Conservation (phyloP, 1,140 invertebrate species). For the Ptiloglossa arizonensis region DNA sequence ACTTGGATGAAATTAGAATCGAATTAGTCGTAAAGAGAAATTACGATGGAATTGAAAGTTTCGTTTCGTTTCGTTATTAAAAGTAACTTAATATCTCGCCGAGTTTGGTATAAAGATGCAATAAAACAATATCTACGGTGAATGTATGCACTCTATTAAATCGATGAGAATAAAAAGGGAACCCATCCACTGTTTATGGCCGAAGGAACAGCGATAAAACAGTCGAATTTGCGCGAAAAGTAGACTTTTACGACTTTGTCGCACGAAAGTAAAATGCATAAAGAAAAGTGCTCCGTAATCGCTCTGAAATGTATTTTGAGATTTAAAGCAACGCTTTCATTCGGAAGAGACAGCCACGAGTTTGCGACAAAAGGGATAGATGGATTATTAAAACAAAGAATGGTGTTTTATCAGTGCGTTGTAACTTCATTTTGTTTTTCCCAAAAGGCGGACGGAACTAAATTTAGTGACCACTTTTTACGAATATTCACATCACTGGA, state of each 20-base stretch:
- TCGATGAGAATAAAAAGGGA: not conserved
- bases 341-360: not conserved
- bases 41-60: no score
- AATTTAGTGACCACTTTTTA: not conserved
- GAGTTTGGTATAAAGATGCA: no score
- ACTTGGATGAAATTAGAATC: no score
- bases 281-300: not conserved
- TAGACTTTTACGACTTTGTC: not conserved
- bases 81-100: no score
- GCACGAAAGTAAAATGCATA: not conserved
- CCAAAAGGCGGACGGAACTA: not conserved
- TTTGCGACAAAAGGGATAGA: not conserved
- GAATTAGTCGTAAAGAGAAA: no score
- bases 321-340: slow-evolving; percentile 4
- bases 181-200: not conserved
- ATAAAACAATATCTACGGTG: no score
- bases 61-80: no score
- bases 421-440: not conserved
- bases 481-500: slow-evolving; percentile 7
- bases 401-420: not conserved
- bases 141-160: no score
- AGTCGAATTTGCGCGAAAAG: not conserved
- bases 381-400: not conserved
- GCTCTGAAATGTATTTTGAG: not conserved
- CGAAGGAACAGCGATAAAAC: not conserved